Evolutionary conservation across 2,113 vertebrate species (phyloP).

Genomic region (Puffinus mauretanicus): DNA sequence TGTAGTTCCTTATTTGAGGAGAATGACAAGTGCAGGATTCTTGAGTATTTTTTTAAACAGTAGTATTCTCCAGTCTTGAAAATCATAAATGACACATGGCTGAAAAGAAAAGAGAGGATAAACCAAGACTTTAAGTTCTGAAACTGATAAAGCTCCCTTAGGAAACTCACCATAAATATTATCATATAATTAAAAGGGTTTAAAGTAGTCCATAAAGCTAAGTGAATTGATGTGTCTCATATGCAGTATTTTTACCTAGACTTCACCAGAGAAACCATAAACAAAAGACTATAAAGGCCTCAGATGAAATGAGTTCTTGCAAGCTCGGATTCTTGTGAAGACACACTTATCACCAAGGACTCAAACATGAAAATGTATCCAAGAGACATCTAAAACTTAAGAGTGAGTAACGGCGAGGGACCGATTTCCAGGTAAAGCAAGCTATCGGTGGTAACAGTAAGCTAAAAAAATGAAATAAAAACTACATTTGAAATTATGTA

Average conservation of each 20-base stretch:
- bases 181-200: conserved; percentile 64
- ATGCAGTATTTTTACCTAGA: conserved; percentile 66
- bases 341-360: neutral
- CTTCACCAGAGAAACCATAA: conserved; percentile 66
- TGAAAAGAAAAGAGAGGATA: neutral
- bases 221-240: conserved; percentile 63
- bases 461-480: neutral
- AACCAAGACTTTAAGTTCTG: conserved; percentile 22
- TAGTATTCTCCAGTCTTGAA: neutral
- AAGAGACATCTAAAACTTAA: neutral
- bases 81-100: conserved; percentile 6
- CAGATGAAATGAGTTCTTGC: conserved; percentile 49
- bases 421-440: neutral
- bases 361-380: neutral
- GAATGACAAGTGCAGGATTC: neutral
- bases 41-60: neutral
- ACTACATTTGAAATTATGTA: neutral
- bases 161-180: conserved; percentile 61
- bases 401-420: neutral
- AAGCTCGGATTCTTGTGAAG: conserved; percentile 54
- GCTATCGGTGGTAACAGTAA: neutral
- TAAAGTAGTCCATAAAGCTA: conserved; percentile 66
- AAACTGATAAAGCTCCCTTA: conserved; percentile 42
- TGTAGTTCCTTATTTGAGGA: neutral
- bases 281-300: conserved; percentile 62